Conservation (phyloP, 2,113 vertebrate species). For the Ramphastos sulfuratus region DNA sequence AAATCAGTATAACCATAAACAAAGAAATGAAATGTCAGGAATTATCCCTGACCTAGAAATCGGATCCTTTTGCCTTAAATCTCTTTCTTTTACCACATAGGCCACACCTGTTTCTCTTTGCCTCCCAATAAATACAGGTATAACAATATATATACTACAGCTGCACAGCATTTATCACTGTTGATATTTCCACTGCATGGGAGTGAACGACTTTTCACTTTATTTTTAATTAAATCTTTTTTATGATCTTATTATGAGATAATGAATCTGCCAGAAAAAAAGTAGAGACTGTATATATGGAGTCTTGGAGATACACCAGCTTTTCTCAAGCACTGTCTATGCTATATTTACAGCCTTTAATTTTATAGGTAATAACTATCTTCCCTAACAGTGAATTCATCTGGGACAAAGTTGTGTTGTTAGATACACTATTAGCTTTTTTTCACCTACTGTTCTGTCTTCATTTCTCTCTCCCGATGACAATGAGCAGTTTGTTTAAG, state of each 20-base stretch:
- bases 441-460: background rate
- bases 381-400: background rate
- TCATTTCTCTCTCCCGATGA: background rate
- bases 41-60: background rate
- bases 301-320: background rate
- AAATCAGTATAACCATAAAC: slow-evolving; percentile 2
- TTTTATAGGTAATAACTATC: slow-evolving; percentile 23
- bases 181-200: slow-evolving; percentile 1
- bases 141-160: background rate
- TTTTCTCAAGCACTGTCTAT: slow-evolving; percentile 12
- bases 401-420: background rate
- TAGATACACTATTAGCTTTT: background rate
- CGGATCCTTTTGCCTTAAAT: background rate
- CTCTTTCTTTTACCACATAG: background rate
- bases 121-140: background rate
- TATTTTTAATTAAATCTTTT: slow-evolving; percentile 40
- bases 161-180: background rate
- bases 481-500: background rate
- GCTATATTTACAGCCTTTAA: slow-evolving; percentile 17
- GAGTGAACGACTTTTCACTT: slow-evolving; percentile 2
- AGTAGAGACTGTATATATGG: background rate
- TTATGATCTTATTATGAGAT: slow-evolving; percentile 16
- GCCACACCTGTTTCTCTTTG: slow-evolving; percentile 19
- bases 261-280: slow-evolving; percentile 31
- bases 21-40: slow-evolving; percentile 7